Conservation (phyloP, 2,888 invertebrate species). For the Nudaria mundana region DNA sequence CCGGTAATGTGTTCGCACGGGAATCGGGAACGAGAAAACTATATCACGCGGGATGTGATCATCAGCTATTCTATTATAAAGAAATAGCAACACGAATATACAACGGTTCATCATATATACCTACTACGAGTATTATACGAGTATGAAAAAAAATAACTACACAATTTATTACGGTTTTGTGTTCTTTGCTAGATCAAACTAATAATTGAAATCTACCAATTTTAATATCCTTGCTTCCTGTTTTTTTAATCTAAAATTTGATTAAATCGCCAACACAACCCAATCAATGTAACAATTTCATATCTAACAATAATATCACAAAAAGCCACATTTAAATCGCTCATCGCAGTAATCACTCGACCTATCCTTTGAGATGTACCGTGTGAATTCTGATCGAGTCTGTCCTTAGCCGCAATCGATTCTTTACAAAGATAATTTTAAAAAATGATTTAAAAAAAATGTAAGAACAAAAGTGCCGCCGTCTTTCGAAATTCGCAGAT, state of each 20-base stretch:
- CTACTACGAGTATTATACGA: no score
- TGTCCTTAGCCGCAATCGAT: constrained; percentile 57
- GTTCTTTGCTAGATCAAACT: no score
- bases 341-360: constrained; percentile 47
- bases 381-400: constrained; percentile 65
- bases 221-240: background rate
- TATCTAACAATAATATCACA: constrained; percentile 36
- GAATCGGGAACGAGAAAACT: no score
- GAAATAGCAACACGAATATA: no score
- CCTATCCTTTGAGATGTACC: constrained; percentile 70
- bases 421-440: constrained; percentile 66
- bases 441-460: constrained; percentile 59
- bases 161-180: no score
- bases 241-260: no score
- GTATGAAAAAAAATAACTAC: no score
- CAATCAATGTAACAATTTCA: constrained; percentile 7
- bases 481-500: constrained; percentile 73
- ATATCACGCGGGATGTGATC: no score
- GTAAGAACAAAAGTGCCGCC: constrained; percentile 68
- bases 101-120: no score
- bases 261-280: no score
- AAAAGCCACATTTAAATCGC: constrained; percentile 38
- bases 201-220: background rate
- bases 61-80: no score
- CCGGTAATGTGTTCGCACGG: no score